Percentiles rank a stretch among this genome's conserved stretches.
Evolutionary conservation across 2,888 invertebrate genomes (phyloP).

Genomic region (Odontothrips loti): DNA sequence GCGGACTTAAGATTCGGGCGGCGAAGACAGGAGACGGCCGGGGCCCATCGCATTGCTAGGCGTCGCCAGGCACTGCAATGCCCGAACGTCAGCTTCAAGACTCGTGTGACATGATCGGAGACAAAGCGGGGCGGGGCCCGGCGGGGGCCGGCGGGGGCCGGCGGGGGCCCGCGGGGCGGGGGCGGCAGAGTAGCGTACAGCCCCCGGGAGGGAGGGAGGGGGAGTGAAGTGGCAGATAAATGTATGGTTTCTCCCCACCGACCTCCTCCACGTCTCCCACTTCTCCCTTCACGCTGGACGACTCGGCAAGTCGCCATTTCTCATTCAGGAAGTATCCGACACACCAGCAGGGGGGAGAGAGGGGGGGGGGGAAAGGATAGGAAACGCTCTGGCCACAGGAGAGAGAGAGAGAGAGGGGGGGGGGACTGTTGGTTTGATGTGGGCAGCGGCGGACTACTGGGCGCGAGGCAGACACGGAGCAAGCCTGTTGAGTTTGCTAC

Average conservation of each 20-base stretch:
- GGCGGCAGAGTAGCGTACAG: too few species aligned
- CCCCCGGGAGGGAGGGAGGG: not conserved
- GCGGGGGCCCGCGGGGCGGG: not conserved
- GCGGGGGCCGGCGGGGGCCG: not conserved
- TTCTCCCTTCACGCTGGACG: not conserved
- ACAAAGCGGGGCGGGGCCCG: not conserved
- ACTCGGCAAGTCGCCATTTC: slow-evolving; percentile 11
- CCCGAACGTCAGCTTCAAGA: too few species aligned
- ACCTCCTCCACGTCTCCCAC: not conserved
- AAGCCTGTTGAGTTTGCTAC: too few species aligned
- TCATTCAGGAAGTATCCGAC: slow-evolving; percentile 18
- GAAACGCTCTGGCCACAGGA: not conserved
- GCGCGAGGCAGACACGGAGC: too few species aligned
- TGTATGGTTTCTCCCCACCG: slow-evolving; percentile 3
- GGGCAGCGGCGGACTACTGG: too few species aligned
- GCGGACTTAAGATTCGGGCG: too few species aligned
- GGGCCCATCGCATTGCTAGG: too few species aligned
- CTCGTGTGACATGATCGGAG: not conserved
- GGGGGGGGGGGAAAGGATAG: not conserved
- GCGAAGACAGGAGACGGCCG: too few species aligned
- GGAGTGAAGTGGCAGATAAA: slow-evolving; percentile 8
- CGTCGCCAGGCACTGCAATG: too few species aligned
- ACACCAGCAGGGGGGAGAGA: not conserved
- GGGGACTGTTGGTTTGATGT: not conserved
- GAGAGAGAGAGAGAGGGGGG: not conserved